Base-by-base conservation (phyloP, 2,113 vertebrate species). In the Oryzias melastigma region DNA sequence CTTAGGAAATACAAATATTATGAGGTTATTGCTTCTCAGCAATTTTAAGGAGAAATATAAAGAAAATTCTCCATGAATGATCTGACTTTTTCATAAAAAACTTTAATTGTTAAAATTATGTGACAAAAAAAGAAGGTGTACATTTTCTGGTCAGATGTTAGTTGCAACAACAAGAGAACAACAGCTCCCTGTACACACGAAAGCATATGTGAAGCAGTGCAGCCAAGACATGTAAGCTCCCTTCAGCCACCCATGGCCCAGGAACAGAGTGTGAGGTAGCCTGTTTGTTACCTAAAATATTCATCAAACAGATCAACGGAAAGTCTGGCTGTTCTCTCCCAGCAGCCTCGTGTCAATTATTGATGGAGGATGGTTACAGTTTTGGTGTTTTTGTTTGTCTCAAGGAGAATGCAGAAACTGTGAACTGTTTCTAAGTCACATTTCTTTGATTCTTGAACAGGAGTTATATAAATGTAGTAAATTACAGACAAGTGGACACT, bases 201-300 rank as follows among this genome's bases (percentile, higher is more conserved):
- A 52, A 71, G 61, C 16, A 43, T 64, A 56, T 8, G 71, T 75
- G 68, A 49, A 45, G 51, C 58, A 20, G 3, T 46, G 73, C 41
- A 68, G 55, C 22, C 40, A 68, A 24, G 62, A 74, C 35, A 63
- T 53, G 49, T 55, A 57, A 73, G 80, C 75, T 73, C 78, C 65
- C 65, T 71, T 78, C 83, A 73, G 69, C 78, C 76, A 78, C 80
- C 81, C 73, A 52, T 71, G 41, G 73, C 58, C 75, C 54, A 57
- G 65, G 66, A 65, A 59, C 72, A 40, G 46, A 52, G 80, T 84
- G 84, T 91, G 87, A 63, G 83, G 79, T 85, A 78, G 69, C 87
- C 82, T 62, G 77, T 88, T 88, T 88, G 88, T 91, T 81, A 71
- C 60, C 76, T 88, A 71, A 88, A 89, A 89, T 89, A 89, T 89